Evolutionary conservation across 2,113 vertebrate species (phyloP).

Genomic region (Acanthochromis polyacanthus): DNA sequence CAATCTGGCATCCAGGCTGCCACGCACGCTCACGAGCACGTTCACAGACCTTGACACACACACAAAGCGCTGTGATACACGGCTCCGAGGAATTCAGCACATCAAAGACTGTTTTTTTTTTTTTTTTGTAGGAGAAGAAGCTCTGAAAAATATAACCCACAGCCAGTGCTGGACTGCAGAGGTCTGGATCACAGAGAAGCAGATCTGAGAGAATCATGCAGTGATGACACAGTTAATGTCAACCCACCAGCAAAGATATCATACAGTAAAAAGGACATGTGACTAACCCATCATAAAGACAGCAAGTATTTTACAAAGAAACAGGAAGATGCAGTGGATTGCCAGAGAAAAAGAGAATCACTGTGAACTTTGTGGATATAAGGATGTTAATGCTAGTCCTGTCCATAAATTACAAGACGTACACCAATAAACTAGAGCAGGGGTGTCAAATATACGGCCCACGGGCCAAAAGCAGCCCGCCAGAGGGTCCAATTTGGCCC

Average conservation of each 20-base stretch:
- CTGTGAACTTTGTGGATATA: too few species aligned
- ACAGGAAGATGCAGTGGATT: too few species aligned
- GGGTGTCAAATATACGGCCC: too few species aligned
- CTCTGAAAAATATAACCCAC: slow-evolving; percentile 39
- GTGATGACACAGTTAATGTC: slow-evolving; percentile 1
- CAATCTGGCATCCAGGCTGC: slow-evolving; percentile 69
- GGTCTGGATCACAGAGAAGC: slow-evolving; percentile 18
- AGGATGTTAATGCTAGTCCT: too few species aligned
- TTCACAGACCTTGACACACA: slow-evolving; percentile 45
- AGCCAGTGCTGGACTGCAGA: slow-evolving; percentile 28
- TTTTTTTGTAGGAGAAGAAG: slow-evolving; percentile 35
- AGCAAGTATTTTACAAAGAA: too few species aligned
- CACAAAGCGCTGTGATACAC: slow-evolving; percentile 10
- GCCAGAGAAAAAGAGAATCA: too few species aligned
- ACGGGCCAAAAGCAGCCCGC: too few species aligned
- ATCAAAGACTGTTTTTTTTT: slow-evolving; percentile 52
- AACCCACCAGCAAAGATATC: slow-evolving; percentile 24
- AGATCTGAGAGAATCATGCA: slow-evolving; percentile 13
- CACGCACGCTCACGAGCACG: slow-evolving; percentile 34
- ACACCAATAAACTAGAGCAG: too few species aligned
- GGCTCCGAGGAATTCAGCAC: slow-evolving; percentile 61
- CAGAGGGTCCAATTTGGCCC: too few species aligned
- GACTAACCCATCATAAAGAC: neutral
- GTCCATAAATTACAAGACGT: too few species aligned
- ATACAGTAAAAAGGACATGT: slow-evolving; percentile 3